Percentiles rank a stretch among this genome's conserved stretches.
Conservation (phyloP, 2,888 invertebrate genomes). For the Leptogaster cylindrica region DNA sequence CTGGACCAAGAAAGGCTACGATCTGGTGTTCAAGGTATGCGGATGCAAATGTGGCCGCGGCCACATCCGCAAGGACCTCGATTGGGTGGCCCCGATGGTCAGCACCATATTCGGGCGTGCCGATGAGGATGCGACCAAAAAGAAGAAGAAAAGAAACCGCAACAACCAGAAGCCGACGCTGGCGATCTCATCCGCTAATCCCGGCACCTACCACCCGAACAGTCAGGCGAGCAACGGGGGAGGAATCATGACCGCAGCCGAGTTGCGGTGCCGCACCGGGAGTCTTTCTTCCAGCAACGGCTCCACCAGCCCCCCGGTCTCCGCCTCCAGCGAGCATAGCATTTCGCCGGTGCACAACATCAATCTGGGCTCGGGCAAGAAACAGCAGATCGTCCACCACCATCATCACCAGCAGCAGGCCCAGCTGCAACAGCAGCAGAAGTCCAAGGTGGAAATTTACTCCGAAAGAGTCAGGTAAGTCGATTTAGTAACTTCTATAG, state of each 20-base stretch:
- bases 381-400: constrained; percentile 48
- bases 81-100: constrained; percentile 79
- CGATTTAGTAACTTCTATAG: background rate
- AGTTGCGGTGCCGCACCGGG: constrained; percentile 72
- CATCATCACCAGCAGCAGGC: constrained; percentile 55
- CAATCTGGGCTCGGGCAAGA: constrained; percentile 41
- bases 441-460: constrained; percentile 78
- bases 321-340: constrained; percentile 76
- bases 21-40: constrained; percentile 93
- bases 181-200: constrained; percentile 65
- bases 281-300: constrained; percentile 79
- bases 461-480: constrained; percentile 82
- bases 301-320: constrained; percentile 80
- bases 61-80: constrained; percentile 91
- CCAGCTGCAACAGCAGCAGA: constrained; percentile 66
- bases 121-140: constrained; percentile 67
- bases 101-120: constrained; percentile 53
- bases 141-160: constrained; percentile 73
- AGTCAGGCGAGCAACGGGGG: constrained; percentile 52
- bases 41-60: constrained; percentile 92
- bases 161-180: constrained; percentile 69
- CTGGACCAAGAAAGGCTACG: constrained; percentile 98
- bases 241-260: constrained; percentile 53
- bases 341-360: constrained; percentile 73
- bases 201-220: constrained; percentile 57